Evolutionary conservation across 2,113 vertebrate genomes (phyloP).

Genomic region (Hyperoodon ampullatus): DNA sequence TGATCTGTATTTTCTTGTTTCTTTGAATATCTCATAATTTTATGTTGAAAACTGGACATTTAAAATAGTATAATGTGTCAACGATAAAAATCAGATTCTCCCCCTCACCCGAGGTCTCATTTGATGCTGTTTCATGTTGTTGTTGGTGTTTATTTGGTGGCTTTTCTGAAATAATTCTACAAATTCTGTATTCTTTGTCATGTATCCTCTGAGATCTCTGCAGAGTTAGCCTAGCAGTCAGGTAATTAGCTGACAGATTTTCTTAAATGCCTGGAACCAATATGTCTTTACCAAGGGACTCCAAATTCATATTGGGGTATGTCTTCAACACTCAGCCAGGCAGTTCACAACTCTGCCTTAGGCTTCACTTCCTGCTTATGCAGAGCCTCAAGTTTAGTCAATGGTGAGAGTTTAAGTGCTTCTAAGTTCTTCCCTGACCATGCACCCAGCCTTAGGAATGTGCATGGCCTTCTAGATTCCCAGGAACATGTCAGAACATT

Average conservation of each 20-base stretch:
- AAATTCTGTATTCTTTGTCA: conserved; percentile 20
- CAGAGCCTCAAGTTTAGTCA: conserved; percentile 24
- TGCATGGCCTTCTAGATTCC: not conserved
- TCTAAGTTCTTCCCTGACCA: conserved; percentile 24
- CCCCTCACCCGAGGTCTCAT: not conserved
- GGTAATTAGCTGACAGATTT: not conserved
- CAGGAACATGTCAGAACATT: conserved; percentile 19
- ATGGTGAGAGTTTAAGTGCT: not conserved
- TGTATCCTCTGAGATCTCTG: not conserved
- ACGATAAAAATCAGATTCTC: not conserved
- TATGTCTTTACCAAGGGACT: not conserved
- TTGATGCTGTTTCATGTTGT: not conserved
- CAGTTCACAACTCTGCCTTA: not conserved
- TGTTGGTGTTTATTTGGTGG: not conserved
- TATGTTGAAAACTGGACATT: not conserved
- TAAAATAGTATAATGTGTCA: not conserved
- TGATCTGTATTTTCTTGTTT: not conserved
- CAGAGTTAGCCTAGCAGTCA: not conserved
- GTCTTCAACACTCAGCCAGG: not conserved
- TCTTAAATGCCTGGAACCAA: not conserved
- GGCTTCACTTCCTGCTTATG: not conserved
- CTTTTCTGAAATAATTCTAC: conserved; percentile 2
- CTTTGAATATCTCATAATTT: not conserved
- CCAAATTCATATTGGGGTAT: not conserved
- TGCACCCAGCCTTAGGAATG: not conserved